phyloP scores from a whole-genome alignment of 2,888 invertebrate genomes.

The Stenichneumon culpator region DNA sequence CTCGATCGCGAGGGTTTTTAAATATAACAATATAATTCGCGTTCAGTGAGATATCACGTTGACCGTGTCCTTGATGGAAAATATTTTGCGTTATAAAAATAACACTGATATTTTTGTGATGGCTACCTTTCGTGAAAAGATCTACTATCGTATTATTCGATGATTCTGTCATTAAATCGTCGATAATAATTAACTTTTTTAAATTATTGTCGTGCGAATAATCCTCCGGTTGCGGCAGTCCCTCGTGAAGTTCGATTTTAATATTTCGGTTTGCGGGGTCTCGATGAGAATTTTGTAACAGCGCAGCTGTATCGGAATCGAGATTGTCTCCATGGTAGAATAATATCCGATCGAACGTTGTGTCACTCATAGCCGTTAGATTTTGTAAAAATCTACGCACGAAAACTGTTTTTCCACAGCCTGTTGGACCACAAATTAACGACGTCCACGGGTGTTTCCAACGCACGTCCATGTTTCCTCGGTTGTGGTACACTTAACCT shows the following conservation, averaged over 20 bases:
- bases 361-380: no score
- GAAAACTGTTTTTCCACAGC: no score
- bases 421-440: no score
- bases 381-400: no score
- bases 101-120: conserved; percentile 65
- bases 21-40: conserved; percentile 64
- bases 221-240: conserved; percentile 7
- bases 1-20: conserved; percentile 63
- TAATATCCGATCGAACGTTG: no score
- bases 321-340: no score
- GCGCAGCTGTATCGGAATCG: no score
- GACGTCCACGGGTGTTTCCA: background rate
- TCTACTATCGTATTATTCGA: no score
- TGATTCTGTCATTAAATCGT: conserved; percentile 17
- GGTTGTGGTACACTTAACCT: background rate
- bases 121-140: conserved; percentile 4
- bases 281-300: no score
- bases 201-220: conserved; percentile 42
- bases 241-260: no score
- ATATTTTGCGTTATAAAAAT: conserved; percentile 45
- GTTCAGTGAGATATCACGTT: conserved; percentile 62
- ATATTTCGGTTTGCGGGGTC: no score
- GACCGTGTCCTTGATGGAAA: conserved; percentile 44
- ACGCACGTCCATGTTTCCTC: background rate
- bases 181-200: conserved; percentile 39